Evolutionary conservation across 2,797 vertebrate species (phyloP), one percentile per base, ranked within the genome.

Genomic region (Fundulus diaphanus): DNA sequence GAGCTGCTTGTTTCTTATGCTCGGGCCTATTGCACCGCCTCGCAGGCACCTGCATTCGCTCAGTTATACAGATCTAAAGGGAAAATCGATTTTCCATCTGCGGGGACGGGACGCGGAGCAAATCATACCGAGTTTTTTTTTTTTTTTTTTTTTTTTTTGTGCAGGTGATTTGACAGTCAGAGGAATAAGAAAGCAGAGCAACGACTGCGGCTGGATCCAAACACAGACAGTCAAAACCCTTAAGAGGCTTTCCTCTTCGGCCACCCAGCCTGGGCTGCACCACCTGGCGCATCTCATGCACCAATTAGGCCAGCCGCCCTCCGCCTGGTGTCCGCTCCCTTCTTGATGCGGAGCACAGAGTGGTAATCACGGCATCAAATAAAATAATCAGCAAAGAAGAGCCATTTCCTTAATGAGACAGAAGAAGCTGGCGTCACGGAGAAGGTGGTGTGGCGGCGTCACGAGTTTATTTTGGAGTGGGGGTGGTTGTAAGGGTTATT

Each of bases 351-450:
- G 96, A 94, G 96, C 95, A 96, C 97, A 95, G 96, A 96, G 96
- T 96, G 96, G 96, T 98, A 97, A 99, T 99, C 97, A 98, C 96
- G 95, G 95, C 94, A 95, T 96, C 96, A 99, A 99, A 99, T 98
- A 98, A 97, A 99, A 99, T 99, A 98, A 99, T 99, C 97, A 98
- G 97, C 96, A 96, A 97, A 98, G 97, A 97, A 98, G 97, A 97
- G 97, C 96, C 95, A 98, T 99, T 99, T 98, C 95, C 96, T 97
- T 99, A 98, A 99, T 97, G 96, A 97, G 95, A 96, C 95, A 92
- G 96, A 97, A 95, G 95, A 95, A 95, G 95, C 95, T 96, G 95
- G 96, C 96, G 96, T 97, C 97, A 98, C 97, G 97, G 94, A 97
- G 93, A 95, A 94, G 93, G 95, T 95, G 95, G 94, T 96, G 96